Base-by-base conservation (phyloP, 2,113 vertebrate species). In the Hippocampus abdominalis region DNA sequence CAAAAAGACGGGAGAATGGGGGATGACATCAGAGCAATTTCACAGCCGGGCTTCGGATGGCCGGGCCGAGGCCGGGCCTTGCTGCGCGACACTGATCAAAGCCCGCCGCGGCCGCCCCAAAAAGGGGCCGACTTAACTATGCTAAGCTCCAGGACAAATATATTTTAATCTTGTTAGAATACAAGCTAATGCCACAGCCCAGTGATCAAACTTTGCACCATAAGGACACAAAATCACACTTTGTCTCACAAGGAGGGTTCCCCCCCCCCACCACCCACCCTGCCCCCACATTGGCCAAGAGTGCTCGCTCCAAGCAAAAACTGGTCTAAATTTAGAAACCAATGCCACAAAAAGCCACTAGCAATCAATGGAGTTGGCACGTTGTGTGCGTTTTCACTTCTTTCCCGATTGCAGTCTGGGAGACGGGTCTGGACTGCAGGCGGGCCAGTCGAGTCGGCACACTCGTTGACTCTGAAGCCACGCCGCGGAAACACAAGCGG, bases 141-240 rank as follows among this genome's bases (percentile, higher is more conserved):
- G 94, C 95, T 99, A 98, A 99, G 96, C 96, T 96, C 93, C 95
- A 95, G 95, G 95, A 96, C 96, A 98, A 98, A 97, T 97, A 97
- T 97, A 97, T 98, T 99, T 96, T 99, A 98, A 99, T 98, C 97
- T 99, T 96, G 95, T 99, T 99, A 99, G 93, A 96, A 98, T 96
- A 98, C 97, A 99, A 97, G 95, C 96, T 98, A 98, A 98, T 95
- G 94, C 95, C 78, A 85, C 92, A 92, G 94, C 93, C 94, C 94
- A 93, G 92, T 91, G 92, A 93, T 90, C 94, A 94, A 95, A 96
- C 94, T 94, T 95, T 95, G 92, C 93, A 91, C 86, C 87, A 89
- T 89, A 86, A 79, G 15, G 72, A 89, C 83, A 87, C 49, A 73
- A 78, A 81, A 67, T 68, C 21, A 70, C 25, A 81, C 49, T 67